Conservation (phyloP, 2,113 vertebrate genomes). For the Salvator merianae region DNA sequence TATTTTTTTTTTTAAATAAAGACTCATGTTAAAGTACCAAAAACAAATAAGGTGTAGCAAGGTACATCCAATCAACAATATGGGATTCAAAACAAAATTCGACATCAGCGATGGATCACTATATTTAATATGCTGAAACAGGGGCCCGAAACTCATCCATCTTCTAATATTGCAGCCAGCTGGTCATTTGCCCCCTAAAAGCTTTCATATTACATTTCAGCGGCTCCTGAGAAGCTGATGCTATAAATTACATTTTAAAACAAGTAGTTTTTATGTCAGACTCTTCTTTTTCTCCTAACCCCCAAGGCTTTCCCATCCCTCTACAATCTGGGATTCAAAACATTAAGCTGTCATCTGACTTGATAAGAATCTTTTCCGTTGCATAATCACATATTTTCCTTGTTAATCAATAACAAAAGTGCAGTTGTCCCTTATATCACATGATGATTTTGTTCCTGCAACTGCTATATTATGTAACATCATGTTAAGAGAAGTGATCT, state of each 20-base stretch:
- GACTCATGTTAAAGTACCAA: not conserved
- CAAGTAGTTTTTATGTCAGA: not conserved
- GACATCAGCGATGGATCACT: not conserved
- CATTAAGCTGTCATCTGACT: not conserved
- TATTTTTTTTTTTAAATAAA: not conserved
- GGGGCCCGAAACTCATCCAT: not conserved
- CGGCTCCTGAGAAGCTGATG: not conserved
- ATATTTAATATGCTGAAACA: not conserved
- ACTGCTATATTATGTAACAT: no score
- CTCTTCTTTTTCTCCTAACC: not conserved
- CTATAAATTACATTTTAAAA: not conserved
- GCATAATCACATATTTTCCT: not conserved
- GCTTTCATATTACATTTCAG: not conserved
- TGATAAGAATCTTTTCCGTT: not conserved
- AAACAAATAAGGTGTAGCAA: not conserved
- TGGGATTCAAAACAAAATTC: not conserved
- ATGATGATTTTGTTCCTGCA: no score
- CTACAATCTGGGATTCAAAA: not conserved
- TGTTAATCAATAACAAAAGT: not conserved
- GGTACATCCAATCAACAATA: not conserved
- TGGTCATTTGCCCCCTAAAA: not conserved
- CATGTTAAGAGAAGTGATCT: no score
- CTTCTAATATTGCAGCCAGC: slow-evolving; percentile 1
- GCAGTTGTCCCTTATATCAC: not conserved
- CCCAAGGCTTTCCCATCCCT: not conserved